Evolutionary conservation across 2,113 vertebrate genomes (phyloP).

Genomic region (Syngnathus floridae): DNA sequence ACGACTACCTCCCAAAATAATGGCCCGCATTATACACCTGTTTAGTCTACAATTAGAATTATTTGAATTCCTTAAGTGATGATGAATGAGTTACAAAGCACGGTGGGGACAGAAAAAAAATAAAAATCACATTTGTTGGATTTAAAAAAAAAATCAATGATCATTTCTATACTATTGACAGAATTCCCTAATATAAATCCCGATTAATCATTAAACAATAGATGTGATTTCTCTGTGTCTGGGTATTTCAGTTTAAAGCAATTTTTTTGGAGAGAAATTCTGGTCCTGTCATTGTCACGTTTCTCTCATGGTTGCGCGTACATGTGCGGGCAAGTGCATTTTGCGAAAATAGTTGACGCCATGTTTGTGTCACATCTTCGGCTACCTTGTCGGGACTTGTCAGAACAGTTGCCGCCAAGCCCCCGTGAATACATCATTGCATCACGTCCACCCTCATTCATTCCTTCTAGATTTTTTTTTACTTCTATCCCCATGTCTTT

Average conservation of each 20-base stretch:
- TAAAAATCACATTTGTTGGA: no score
- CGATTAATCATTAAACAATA: no score
- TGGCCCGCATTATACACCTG: slow-evolving; percentile 1
- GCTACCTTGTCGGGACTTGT: slow-evolving; percentile 46
- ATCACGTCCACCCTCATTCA: slow-evolving; percentile 3
- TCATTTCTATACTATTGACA: no score
- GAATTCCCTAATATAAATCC: no score
- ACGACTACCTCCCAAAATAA: not conserved
- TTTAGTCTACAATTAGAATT: not conserved
- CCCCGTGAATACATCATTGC: slow-evolving; percentile 5
- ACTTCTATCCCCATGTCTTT: not conserved
- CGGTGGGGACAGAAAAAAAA: not conserved
- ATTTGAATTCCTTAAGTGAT: not conserved
- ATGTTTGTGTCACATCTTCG: slow-evolving; percentile 30
- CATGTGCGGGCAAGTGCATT: slow-evolving; percentile 3
- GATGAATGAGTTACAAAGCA: slow-evolving; percentile 27
- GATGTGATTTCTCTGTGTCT: not conserved
- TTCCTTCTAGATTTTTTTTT: not conserved
- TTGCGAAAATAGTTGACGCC: not conserved
- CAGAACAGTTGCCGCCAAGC: slow-evolving; percentile 44
- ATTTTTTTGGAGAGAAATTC: not conserved
- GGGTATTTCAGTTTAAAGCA: not conserved
- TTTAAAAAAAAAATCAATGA: no score
- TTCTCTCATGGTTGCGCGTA: not conserved
- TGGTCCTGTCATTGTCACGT: slow-evolving; percentile 8